Evolutionary conservation across 2,113 vertebrate species (phyloP).

Genomic region (Petromus typicus): DNA sequence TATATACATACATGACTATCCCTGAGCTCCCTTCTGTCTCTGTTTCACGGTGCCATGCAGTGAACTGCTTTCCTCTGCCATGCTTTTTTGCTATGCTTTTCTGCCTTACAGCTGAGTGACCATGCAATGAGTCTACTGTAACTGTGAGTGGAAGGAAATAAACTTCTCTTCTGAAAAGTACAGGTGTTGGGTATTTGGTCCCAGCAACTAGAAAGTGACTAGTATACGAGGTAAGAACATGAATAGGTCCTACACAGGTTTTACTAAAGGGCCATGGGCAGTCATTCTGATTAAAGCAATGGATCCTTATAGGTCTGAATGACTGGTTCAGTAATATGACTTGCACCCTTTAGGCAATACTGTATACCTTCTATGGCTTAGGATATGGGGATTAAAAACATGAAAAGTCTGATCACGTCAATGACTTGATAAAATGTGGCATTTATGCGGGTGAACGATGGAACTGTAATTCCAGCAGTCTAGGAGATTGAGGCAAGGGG

Average conservation of each 20-base stretch:
- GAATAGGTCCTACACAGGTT: slow-evolving; percentile 19
- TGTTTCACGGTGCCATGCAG: too few relatives aligned
- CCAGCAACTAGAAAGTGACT: background rate
- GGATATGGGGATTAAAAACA: slow-evolving; percentile 29
- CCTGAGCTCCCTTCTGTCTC: background rate
- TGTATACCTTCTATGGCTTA: background rate
- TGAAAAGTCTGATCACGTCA: background rate
- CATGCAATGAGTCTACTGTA: background rate
- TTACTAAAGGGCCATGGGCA: background rate
- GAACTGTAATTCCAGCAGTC: background rate
- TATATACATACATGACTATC: background rate
- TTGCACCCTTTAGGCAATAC: background rate
- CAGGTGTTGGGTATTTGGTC: background rate
- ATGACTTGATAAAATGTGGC: background rate
- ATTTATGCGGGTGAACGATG: background rate
- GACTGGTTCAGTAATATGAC: background rate
- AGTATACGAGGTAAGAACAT: background rate
- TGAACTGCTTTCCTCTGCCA: background rate
- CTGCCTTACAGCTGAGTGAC: background rate
- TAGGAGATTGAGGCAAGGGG: background rate
- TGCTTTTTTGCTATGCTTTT: background rate
- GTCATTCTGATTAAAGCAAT: slow-evolving; percentile 1
- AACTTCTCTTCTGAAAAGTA: background rate
- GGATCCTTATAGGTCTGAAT: background rate
- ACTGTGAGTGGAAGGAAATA: background rate